Evolutionary conservation across 2,113 vertebrate genomes (phyloP), one percentile per base, ranked within the genome.

Genomic region (Forbesichthys papilliferus): DNA sequence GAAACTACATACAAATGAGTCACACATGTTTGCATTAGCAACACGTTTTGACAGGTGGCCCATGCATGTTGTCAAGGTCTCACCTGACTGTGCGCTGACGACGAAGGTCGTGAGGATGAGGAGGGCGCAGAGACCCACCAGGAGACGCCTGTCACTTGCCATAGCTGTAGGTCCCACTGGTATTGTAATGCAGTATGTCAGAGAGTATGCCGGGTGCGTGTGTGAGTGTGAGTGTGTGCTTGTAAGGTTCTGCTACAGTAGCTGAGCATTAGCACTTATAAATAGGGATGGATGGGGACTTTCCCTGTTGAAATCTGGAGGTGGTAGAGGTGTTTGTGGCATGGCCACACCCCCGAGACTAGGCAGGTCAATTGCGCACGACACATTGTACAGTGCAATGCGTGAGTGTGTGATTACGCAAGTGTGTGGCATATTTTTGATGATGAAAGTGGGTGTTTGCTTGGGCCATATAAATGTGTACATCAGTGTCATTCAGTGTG

Each of bases 41-140:
- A 8, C 3, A 42, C 27, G 27, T 5, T 42, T 6, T 6, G 36
- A 5, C 7, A 42, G 36, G 7, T 42, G 36, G 36, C 4, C 36
- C 4, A 42, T 6, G 36, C 27, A 27, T 27, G 27, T 27, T 27
- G 36, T n/a, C 60, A 60, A 1, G 5, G 12, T 60, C 83, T 81
- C 36, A 90, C 89, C 85, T 73, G 89, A 77, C 3, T 83, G 61
- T 0, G 83, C 34, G 66, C 55, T 59, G 51, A 9, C 7, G 11
- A 74, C 72, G 0, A 82, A 73, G 68, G 14, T 64, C 11, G 7
- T 47, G 66, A 89, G 59, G 49, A 87, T 48, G 20, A 82, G 0
- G 42, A 88, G 14, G 18, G 54, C 54, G 76, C 83, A 82, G 11
- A 84, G 20, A 1, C 42, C 62, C 8, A 57, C 56, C 4, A 68